Evolutionary conservation across 2,797 vertebrate species (phyloP).

Genomic region (Chanos chanos): DNA sequence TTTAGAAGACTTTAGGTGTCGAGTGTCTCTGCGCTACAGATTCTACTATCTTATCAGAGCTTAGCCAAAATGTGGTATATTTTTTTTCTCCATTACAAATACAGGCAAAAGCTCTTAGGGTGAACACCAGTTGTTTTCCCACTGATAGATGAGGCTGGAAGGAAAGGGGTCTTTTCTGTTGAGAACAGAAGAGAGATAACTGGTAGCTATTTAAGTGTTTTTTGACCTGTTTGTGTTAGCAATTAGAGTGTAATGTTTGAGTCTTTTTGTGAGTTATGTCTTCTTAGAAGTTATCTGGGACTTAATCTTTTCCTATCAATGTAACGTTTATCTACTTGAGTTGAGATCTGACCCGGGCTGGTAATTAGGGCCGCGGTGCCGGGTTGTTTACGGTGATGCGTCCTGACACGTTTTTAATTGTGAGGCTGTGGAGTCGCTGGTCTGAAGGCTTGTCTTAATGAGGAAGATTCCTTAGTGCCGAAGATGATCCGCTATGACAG

Average conservation of each 20-base stretch:
- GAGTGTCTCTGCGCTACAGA: background rate
- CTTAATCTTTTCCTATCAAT: background rate
- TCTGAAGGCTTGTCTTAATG: conserved; percentile 44
- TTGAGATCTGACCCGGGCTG: background rate
- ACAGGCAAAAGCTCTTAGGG: too few relatives aligned
- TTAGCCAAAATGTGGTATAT: too few relatives aligned
- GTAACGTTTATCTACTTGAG: background rate
- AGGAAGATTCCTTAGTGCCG: conserved; percentile 29
- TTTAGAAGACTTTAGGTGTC: background rate
- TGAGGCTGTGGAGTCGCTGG: conserved; percentile 25
- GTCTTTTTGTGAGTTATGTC: background rate
- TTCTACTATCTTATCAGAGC: conserved; percentile 11
- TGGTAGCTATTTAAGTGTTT: too few relatives aligned
- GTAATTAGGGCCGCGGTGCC: conserved; percentile 23
- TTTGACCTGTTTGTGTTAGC: too few relatives aligned
- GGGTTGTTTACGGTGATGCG: conserved; percentile 22
- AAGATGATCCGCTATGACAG: conserved; percentile 33
- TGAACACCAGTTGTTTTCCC: too few relatives aligned
- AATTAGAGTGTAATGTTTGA: too few relatives aligned
- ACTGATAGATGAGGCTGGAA: too few relatives aligned
- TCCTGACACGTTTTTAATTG: conserved; percentile 26
- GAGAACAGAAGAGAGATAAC: too few relatives aligned
- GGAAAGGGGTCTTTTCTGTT: too few relatives aligned
- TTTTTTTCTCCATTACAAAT: too few relatives aligned
- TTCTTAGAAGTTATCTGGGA: background rate